These are phyloP conservation scores for Lingula anatina DNA, from an alignment of 2,888 invertebrate genomes.

Conservation along the genomic window DNA sequence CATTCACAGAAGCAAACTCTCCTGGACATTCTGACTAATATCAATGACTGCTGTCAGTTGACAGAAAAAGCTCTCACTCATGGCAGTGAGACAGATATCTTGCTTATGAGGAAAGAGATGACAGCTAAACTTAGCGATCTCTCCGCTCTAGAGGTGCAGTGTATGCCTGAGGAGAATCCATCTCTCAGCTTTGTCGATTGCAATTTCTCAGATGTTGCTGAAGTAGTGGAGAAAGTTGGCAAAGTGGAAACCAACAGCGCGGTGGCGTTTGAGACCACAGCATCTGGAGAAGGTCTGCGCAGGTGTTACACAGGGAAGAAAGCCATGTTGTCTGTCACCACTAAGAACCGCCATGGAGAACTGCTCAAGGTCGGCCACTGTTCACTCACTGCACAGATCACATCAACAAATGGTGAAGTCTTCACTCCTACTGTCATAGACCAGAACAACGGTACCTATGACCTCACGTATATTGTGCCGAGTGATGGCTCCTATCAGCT, in stretches of 20 bases:
- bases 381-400: constrained; percentile 35
- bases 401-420: constrained; percentile 23
- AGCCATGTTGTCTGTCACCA: constrained; percentile 49
- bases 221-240: constrained; percentile 41
- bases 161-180: constrained; percentile 48
- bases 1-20: constrained; percentile 45
- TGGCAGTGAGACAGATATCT: constrained; percentile 54
- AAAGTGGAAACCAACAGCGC: constrained; percentile 49
- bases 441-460: constrained; percentile 49
- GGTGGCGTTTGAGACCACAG: constrained; percentile 50
- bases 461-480: constrained; percentile 49
- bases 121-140: constrained; percentile 52
- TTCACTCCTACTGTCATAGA: constrained; percentile 42
- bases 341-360: constrained; percentile 47
- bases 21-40: constrained; percentile 48
- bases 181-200: constrained; percentile 44
- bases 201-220: constrained; percentile 33
- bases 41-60: constrained; percentile 53
- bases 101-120: constrained; percentile 56
- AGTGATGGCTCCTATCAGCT: constrained; percentile 50
- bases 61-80: constrained; percentile 54
- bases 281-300: constrained; percentile 51
- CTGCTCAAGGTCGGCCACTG: constrained; percentile 45
- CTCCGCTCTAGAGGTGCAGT: constrained; percentile 26
- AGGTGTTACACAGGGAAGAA: constrained; percentile 42